These are phyloP conservation scores for Cervus canadensis DNA, from an alignment of 2,113 vertebrate species.

Conservation along the genomic window DNA sequence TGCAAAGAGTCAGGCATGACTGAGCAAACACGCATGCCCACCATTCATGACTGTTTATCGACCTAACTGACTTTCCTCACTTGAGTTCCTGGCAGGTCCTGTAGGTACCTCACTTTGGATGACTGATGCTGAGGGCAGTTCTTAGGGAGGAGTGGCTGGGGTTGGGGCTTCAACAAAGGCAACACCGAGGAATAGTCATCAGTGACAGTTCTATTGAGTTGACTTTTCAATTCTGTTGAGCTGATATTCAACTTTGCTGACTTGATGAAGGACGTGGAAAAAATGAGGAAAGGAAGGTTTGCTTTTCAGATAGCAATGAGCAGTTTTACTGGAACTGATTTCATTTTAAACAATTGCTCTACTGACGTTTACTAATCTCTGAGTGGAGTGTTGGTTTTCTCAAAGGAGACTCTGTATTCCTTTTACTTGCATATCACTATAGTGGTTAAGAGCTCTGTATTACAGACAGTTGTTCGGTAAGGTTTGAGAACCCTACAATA, in stretches of 20 bases:
- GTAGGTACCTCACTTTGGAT: background rate
- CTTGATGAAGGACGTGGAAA: background rate
- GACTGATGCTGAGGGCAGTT: background rate
- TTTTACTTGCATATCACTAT: background rate
- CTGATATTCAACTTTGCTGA: background rate
- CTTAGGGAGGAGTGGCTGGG: background rate
- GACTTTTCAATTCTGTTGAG: background rate
- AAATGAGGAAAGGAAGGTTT: background rate
- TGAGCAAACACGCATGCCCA: background rate
- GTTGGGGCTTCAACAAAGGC: background rate
- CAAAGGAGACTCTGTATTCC: background rate
- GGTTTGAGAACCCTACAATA: background rate
- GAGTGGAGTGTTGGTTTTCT: background rate
- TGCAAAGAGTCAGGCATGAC: background rate
- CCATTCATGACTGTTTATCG: background rate
- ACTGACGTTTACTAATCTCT: background rate
- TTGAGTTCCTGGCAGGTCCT: background rate
- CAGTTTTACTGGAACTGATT: background rate
- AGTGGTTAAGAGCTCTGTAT: background rate
- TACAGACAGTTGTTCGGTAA: background rate
- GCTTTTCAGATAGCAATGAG: background rate
- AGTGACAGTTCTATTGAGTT: background rate
- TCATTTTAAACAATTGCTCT: background rate
- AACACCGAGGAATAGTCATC: background rate
- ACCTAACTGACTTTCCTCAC: background rate